Base-by-base conservation (phyloP, 2,113 vertebrate genomes). In the Chaenocephalus aceratus region DNA sequence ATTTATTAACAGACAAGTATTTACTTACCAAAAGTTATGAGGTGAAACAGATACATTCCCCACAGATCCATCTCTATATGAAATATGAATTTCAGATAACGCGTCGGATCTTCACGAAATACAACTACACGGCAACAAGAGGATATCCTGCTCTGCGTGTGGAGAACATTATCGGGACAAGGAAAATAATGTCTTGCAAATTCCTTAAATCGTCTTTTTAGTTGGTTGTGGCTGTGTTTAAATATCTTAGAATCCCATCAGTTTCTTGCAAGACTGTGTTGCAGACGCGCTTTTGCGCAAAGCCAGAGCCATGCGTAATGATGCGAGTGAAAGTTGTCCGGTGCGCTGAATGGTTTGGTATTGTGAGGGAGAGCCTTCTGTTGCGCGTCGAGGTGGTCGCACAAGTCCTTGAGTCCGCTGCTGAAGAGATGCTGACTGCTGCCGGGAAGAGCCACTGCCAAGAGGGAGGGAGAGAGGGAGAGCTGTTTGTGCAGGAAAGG, bases 11-110 rank as follows among this genome's bases (percentile, higher is more conserved):
- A 48, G 5, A 72, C 5, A 63, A 44, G 46, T 72, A 21, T 3
- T 69, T 52, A 90, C 94, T 92, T 70, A 96, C 95, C 95, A 71
- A 92, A 92, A 90, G 85, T 92, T 72, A 88, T 71, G 57, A 96
- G 85, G 52, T 94, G 91, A 79, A 94, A 87, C 82, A 95, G 91
- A 88, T 89, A 94, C 86, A 95, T 48, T 90, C 94, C 94, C 90
- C 89, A 92, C 86, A 93, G 93, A 88, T 95, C 93, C 95, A 96
- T 96, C 36, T 89, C 80, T 62, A 51, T 51, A 69, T 65, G 49
- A 59, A 82, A 63, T 56, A 54, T 75, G 13, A 63, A 72, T 77
- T 44, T 72, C 46, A 10, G 75, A 52, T 61, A 26, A 85, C 18
- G 75, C 80, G 80, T 73, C 68, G 78, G 73, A 80, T 66, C 75